These are phyloP conservation scores for Troilus luridus DNA, from an alignment of 2,888 invertebrate species.

Conservation along the genomic window DNA sequence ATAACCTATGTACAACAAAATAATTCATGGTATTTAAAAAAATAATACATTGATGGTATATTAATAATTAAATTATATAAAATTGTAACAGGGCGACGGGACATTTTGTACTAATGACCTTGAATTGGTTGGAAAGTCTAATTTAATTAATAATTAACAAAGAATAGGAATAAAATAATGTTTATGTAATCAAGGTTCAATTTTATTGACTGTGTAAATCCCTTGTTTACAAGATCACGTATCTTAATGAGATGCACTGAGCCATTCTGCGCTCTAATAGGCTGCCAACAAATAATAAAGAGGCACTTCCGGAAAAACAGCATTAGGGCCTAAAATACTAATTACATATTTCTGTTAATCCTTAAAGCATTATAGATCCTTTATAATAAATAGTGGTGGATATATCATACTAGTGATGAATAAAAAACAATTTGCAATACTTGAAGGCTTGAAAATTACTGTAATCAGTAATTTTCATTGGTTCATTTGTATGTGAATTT, in stretches of 20 bases:
- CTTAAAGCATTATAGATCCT: not conserved
- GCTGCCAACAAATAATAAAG: not conserved
- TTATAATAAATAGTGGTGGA: too few relatives aligned
- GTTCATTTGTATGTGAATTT: too few relatives aligned
- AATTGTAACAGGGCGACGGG: too few relatives aligned
- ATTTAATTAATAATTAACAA: not conserved
- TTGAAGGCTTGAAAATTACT: too few relatives aligned
- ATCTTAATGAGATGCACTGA: not conserved
- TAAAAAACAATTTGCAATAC: too few relatives aligned
- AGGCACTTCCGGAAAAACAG: not conserved
- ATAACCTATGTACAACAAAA: too few relatives aligned
- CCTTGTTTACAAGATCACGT: not conserved
- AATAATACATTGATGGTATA: too few relatives aligned
- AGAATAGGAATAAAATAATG: not conserved
- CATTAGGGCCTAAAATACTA: not conserved
- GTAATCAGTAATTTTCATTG: too few relatives aligned
- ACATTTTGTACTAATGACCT: not conserved
- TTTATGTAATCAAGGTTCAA: not conserved
- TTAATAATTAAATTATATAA: too few relatives aligned
- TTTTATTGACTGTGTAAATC: not conserved
- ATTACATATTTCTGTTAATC: not conserved
- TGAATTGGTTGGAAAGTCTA: not conserved
- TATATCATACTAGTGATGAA: too few relatives aligned
- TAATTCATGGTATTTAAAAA: too few relatives aligned
- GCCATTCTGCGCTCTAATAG: not conserved